These are phyloP conservation scores for Ectemnius continuus DNA, from an alignment of 2,888 invertebrate species.

Conservation along the genomic window DNA sequence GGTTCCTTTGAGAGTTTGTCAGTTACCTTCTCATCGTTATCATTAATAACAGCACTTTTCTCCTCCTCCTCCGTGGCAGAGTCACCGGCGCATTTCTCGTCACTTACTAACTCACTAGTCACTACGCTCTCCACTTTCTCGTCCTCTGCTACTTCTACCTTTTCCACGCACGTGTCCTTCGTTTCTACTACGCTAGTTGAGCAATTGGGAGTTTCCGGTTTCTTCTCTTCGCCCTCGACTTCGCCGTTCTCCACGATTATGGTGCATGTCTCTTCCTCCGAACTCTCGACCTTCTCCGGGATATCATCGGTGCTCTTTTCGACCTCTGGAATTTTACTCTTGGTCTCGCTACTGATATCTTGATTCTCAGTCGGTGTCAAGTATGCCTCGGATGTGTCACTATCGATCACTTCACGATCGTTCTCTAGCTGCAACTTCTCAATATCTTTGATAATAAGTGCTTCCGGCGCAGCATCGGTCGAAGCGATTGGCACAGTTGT, in stretches of 20 bases:
- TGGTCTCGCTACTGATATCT: slow-evolving; percentile 55
- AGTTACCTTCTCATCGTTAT: slow-evolving; percentile 72
- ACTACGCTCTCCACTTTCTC: slow-evolving; percentile 54
- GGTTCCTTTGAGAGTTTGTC: slow-evolving; percentile 73
- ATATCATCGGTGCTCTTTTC: slow-evolving; percentile 61
- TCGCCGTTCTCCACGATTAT: background rate
- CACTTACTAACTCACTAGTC: slow-evolving; percentile 69
- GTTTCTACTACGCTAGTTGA: slow-evolving; percentile 73
- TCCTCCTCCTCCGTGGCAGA: slow-evolving; percentile 53
- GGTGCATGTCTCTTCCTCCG: slow-evolving; percentile 17
- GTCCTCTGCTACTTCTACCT: slow-evolving; percentile 53
- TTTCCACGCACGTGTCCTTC: slow-evolving; percentile 54
- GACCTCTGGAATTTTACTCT: slow-evolving; percentile 55
- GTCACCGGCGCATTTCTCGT: slow-evolving; percentile 64
- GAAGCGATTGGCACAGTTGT: slow-evolving; percentile 28
- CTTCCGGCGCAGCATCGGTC: slow-evolving; percentile 38
- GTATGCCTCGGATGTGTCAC: slow-evolving; percentile 85
- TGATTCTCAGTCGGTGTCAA: slow-evolving; percentile 83
- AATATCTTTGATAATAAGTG: slow-evolving; percentile 49
- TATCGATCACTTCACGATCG: slow-evolving; percentile 83
- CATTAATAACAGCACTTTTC: slow-evolving; percentile 74
- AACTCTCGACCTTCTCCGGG: slow-evolving; percentile 55
- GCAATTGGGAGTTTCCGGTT: slow-evolving; percentile 71
- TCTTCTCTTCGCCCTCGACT: slow-evolving; percentile 11
- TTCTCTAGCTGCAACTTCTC: slow-evolving; percentile 62